Evolutionary conservation across 2,888 invertebrate genomes (phyloP).

Genomic region (Mesopsocus fuscifrons): DNA sequence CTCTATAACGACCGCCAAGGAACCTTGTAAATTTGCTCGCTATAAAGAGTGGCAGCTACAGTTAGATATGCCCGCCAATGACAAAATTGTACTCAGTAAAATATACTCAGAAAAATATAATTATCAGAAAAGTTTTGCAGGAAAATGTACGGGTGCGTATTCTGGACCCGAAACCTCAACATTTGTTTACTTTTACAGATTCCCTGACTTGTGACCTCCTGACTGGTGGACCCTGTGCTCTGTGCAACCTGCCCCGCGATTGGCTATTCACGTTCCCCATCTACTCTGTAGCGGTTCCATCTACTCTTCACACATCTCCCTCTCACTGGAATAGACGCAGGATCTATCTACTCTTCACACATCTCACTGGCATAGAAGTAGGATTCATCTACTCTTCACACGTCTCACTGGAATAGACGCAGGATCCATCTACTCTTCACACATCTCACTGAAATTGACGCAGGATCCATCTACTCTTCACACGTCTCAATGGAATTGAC

Average conservation of each 20-base stretch:
- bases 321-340: neutral
- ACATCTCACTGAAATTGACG: too few relatives aligned
- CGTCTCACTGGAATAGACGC: neutral
- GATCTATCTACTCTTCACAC: neutral
- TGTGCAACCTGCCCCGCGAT: neutral
- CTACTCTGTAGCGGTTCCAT: neutral
- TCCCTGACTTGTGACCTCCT: neutral
- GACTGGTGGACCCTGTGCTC: neutral
- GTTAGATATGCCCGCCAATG: too few relatives aligned
- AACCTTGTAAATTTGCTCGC: too few relatives aligned
- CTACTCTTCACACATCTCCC: neutral
- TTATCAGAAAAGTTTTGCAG: too few relatives aligned
- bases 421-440: neutral
- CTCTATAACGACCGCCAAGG: too few relatives aligned
- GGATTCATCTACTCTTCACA: neutral
- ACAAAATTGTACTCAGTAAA: too few relatives aligned
- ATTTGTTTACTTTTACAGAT: neutral
- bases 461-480: too few relatives aligned
- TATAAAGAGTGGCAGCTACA: too few relatives aligned
- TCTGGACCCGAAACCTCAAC: too few relatives aligned
- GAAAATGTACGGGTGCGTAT: too few relatives aligned
- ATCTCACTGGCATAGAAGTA: too few relatives aligned
- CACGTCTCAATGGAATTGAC: neutral
- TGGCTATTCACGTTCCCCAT: neutral
- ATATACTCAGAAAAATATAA: too few relatives aligned